Conservation (phyloP, 2,113 vertebrate genomes). For the Zosterops hypoxanthus region DNA sequence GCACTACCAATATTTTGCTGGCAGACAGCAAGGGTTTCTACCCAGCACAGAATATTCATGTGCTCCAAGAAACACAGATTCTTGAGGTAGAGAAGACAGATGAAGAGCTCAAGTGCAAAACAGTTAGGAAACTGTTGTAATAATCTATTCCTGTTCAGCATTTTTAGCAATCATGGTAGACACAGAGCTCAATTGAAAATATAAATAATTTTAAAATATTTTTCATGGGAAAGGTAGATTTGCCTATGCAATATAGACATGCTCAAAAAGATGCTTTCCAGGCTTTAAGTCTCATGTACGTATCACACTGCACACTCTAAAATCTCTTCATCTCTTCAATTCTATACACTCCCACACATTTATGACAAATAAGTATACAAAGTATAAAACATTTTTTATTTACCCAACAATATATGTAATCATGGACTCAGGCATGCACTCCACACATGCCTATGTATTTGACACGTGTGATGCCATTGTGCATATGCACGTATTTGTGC, state of each 20-base stretch:
- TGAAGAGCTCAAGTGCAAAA: neutral
- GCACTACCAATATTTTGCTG: constrained; percentile 35
- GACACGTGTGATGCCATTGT: neutral
- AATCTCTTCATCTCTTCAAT: neutral
- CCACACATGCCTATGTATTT: neutral
- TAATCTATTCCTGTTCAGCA: neutral
- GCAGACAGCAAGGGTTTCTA: constrained; percentile 9
- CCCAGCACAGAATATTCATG: neutral
- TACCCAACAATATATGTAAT: neutral
- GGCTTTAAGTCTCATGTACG: neutral
- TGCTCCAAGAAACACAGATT: neutral
- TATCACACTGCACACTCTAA: neutral
- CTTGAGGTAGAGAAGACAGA: neutral
- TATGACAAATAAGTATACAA: neutral
- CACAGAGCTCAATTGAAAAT: neutral
- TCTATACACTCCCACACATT: neutral
- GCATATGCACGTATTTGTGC: neutral
- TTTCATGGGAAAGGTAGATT: neutral
- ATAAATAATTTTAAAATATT: neutral
- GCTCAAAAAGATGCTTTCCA: neutral
- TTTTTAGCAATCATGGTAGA: neutral
- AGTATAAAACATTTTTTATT: neutral
- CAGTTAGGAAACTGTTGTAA: neutral
- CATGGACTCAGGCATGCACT: neutral
- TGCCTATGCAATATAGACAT: neutral